Percentiles rank a stretch among this genome's conserved stretches.
Evolutionary conservation across 1,140 invertebrate species (phyloP).

Genomic region (Lamellibrachia luymesi): DNA sequence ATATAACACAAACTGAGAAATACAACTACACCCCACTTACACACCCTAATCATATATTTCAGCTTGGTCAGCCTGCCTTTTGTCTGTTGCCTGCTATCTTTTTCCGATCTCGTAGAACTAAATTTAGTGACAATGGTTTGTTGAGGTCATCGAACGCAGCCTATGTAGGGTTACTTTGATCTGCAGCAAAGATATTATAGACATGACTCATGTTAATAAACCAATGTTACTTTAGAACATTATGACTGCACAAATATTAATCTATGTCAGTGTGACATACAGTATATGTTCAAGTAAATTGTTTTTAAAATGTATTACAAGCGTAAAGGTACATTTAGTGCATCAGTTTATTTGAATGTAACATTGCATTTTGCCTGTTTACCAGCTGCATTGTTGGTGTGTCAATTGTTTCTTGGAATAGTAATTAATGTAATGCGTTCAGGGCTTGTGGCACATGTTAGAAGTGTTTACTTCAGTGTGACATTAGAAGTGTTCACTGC

Average conservation of each 20-base stretch:
- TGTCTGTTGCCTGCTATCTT: background rate
- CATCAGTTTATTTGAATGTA: background rate
- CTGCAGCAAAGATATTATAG: background rate
- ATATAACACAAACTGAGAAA: background rate
- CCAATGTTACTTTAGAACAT: background rate
- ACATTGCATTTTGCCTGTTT: background rate
- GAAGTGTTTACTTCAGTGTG: background rate
- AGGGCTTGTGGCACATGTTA: background rate
- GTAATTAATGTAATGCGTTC: background rate
- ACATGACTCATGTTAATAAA: background rate
- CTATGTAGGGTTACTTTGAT: background rate
- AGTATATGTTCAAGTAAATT: background rate
- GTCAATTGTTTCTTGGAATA: background rate
- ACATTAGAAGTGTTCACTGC: background rate
- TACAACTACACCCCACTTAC: background rate
- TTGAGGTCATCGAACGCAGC: background rate
- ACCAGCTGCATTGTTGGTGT: background rate
- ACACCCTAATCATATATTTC: background rate
- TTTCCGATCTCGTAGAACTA: background rate
- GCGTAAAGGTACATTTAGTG: too few species aligned
- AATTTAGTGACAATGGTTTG: background rate
- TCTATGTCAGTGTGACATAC: background rate
- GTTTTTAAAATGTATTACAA: too few species aligned
- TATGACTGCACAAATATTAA: background rate
- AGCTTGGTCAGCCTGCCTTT: background rate